Evolutionary conservation across 2,113 vertebrate genomes (phyloP).

Genomic region (Sinocyclocheilus rhinocerous): DNA sequence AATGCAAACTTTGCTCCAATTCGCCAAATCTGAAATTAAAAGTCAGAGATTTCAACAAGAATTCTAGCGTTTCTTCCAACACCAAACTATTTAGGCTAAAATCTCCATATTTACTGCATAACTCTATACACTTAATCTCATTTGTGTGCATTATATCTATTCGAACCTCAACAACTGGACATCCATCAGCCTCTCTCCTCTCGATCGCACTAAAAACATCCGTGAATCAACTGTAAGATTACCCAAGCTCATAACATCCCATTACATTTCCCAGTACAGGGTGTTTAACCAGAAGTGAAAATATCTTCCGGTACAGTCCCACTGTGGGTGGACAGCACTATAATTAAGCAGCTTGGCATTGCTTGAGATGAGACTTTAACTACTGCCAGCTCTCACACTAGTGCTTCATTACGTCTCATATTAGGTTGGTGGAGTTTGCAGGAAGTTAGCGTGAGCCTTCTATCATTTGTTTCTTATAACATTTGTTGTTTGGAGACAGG

Average conservation of each 20-base stretch:
- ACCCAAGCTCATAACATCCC: background rate
- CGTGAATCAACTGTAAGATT: slow-evolving; percentile 9
- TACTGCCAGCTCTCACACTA: slow-evolving; percentile 27
- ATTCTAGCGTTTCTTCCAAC: background rate
- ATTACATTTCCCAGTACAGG: slow-evolving; percentile 7
- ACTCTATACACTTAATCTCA: background rate
- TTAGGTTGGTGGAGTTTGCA: slow-evolving; percentile 9
- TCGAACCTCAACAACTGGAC: background rate
- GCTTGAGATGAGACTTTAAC: slow-evolving; percentile 18
- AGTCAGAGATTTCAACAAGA: background rate
- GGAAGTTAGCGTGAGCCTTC: background rate
- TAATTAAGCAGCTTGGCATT: slow-evolving; percentile 25
- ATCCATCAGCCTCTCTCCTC: background rate
- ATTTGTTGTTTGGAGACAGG: slow-evolving; percentile 26
- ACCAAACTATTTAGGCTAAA: background rate
- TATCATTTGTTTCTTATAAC: slow-evolving; percentile 13
- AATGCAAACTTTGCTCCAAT: background rate
- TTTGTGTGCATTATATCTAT: background rate
- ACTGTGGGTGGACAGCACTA: slow-evolving; percentile 13
- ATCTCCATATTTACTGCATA: background rate
- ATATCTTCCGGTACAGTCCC: background rate
- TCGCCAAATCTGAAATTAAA: background rate
- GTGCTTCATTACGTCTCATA: slow-evolving; percentile 17
- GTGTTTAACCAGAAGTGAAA: slow-evolving; percentile 4
- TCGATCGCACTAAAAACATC: background rate